These are phyloP conservation scores for Didymodactylos carnosus DNA, from an alignment of 2,888 invertebrate genomes.

Conservation along the genomic window DNA sequence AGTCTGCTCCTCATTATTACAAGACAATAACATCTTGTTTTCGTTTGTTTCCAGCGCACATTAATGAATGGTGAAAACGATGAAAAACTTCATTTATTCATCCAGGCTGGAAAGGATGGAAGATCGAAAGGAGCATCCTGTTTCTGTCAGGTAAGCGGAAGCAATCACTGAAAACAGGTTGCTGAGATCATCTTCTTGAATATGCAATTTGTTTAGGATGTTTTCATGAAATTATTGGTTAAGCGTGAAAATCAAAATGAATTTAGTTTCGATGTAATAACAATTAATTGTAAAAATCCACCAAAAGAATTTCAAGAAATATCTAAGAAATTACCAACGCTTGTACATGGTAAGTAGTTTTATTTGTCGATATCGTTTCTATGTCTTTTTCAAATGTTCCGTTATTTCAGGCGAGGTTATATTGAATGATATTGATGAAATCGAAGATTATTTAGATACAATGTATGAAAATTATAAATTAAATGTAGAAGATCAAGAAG, in stretches of 20 bases:
- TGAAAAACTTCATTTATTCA: neutral
- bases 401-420: neutral
- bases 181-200: too few species aligned
- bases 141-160: constrained; percentile 39
- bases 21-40: neutral
- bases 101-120: constrained; percentile 36
- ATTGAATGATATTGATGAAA: constrained; percentile 10
- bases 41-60: neutral
- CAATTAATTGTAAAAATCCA: constrained; percentile 37
- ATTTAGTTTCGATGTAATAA: constrained; percentile 36
- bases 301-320: constrained; percentile 35
- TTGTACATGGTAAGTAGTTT: constrained; percentile 29
- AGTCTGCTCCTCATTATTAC: too few species aligned
- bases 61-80: neutral
- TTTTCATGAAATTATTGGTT: constrained; percentile 38
- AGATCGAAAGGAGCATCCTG: constrained; percentile 39
- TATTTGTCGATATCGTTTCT: too few species aligned
- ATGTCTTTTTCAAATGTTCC: too few species aligned
- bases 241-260: constrained; percentile 27
- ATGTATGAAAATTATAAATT: constrained; percentile 3
- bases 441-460: constrained; percentile 11
- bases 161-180: too few species aligned
- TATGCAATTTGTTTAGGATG: too few species aligned
- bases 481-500: neutral
- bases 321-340: constrained; percentile 28